A percentile compares a stretch with the other conserved stretches of the same genome.
These are phyloP conservation scores for Amphiprion percula DNA, from an alignment of 2,113 vertebrate species.

Conservation along the genomic window DNA sequence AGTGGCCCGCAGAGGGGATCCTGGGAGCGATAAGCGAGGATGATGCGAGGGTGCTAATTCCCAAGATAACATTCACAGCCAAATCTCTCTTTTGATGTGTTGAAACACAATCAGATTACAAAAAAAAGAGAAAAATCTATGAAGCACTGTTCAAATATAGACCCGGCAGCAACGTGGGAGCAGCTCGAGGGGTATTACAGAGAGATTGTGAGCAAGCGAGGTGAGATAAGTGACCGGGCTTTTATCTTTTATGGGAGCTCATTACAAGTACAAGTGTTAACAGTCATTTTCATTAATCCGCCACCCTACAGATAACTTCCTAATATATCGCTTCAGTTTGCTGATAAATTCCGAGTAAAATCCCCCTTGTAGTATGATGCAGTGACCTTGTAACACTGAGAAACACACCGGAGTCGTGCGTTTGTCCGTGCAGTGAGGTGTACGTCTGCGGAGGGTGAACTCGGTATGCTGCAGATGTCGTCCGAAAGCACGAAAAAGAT, in stretches of 20 bases:
- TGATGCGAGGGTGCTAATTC: slow-evolving; percentile 71
- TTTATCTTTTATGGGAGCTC: slow-evolving; percentile 60
- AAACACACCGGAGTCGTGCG: neutral
- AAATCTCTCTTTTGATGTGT: slow-evolving; percentile 76
- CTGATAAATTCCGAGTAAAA: neutral
- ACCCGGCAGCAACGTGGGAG: slow-evolving; percentile 38
- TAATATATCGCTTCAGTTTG: slow-evolving; percentile 14
- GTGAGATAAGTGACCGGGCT: slow-evolving; percentile 57
- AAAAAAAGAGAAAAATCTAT: slow-evolving; percentile 35
- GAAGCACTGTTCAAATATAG: slow-evolving; percentile 70
- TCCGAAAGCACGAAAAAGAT: neutral
- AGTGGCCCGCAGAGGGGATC: slow-evolving; percentile 53
- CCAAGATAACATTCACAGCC: slow-evolving; percentile 76
- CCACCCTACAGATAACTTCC: slow-evolving; percentile 7
- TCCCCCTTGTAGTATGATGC: neutral
- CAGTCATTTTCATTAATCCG: slow-evolving; percentile 52
- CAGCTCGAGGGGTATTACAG: slow-evolving; percentile 50
- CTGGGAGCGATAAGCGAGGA: slow-evolving; percentile 58
- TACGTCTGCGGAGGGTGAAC: neutral
- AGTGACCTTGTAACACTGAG: neutral
- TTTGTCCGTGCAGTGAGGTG: neutral
- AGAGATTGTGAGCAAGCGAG: slow-evolving; percentile 38
- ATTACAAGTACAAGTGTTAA: slow-evolving; percentile 55
- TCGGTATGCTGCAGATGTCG: too few species aligned
- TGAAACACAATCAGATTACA: slow-evolving; percentile 71